Conservation (phyloP, 2,888 invertebrate genomes). For the Tigriopus californicus region DNA sequence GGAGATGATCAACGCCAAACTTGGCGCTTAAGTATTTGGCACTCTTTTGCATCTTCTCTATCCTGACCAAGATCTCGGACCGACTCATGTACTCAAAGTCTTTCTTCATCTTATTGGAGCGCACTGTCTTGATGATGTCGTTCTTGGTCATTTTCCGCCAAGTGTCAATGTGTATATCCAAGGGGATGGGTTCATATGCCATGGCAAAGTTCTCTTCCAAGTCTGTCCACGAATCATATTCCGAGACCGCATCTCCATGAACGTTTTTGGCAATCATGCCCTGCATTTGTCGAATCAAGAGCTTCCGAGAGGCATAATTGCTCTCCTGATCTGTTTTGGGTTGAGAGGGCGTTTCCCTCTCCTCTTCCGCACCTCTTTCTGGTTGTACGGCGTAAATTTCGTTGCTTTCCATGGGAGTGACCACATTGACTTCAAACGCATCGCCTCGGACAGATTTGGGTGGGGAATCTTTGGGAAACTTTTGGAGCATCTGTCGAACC, state of each 20-base stretch:
- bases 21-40: slow-evolving; percentile 12
- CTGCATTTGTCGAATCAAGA: slow-evolving; percentile 20
- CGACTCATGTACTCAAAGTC: slow-evolving; percentile 18
- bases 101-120: slow-evolving; percentile 17
- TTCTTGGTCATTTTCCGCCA: slow-evolving; percentile 20
- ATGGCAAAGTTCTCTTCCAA: slow-evolving; percentile 21
- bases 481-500: neutral
- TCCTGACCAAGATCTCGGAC: slow-evolving; percentile 19
- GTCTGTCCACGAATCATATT: slow-evolving; percentile 21
- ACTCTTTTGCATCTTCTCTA: slow-evolving; percentile 17
- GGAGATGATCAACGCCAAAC: slow-evolving; percentile 11
- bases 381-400: slow-evolving; percentile 1
- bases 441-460: neutral
- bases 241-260: slow-evolving; percentile 12
- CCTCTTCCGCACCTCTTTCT: slow-evolving; percentile 3
- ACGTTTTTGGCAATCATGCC: slow-evolving; percentile 16
- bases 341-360: slow-evolving; percentile 1
- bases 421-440: neutral
- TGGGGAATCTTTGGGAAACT: neutral
- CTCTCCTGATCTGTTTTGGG: slow-evolving; percentile 18
- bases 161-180: slow-evolving; percentile 17
- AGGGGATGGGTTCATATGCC: slow-evolving; percentile 22
- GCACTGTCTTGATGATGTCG: slow-evolving; percentile 18
- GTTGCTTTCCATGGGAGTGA: neutral
- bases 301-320: slow-evolving; percentile 20